Evolutionary conservation across 2,797 vertebrate species (phyloP).

Genomic region (Urocyon cinereoargenteus): DNA sequence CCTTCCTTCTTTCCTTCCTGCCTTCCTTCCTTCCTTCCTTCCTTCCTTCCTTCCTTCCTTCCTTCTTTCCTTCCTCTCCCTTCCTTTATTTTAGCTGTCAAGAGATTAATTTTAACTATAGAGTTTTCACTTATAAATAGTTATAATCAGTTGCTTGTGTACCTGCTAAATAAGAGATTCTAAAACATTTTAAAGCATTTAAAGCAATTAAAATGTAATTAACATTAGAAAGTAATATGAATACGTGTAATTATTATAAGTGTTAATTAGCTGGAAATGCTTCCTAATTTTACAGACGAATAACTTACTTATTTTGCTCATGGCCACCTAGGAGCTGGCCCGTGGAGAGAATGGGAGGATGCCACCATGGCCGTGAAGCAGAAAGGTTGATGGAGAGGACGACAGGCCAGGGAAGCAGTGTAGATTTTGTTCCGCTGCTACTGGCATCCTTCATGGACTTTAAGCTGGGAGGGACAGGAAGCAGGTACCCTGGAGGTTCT

Average conservation of each 20-base stretch:
- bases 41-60: too few species aligned
- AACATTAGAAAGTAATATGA: slow-evolving; percentile 1
- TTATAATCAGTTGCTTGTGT: background rate
- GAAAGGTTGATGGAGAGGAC: background rate
- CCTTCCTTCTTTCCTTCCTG: too few species aligned
- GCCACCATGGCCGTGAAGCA: background rate
- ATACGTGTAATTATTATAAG: background rate
- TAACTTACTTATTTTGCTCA: background rate
- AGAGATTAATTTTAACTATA: slow-evolving; percentile 5
- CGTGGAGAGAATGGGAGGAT: background rate
- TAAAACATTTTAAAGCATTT: slow-evolving; percentile 54
- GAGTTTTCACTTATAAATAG: slow-evolving; percentile 39
- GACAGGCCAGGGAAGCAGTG: fast-evolving
- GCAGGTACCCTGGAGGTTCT: background rate
- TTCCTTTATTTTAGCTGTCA: background rate
- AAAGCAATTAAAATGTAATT: background rate
- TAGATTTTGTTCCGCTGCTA: background rate
- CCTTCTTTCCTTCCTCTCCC: background rate
- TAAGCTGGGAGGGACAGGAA: background rate
- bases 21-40: too few species aligned
- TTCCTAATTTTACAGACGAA: background rate
- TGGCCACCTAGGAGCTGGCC: background rate
- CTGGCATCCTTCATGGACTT: too few species aligned
- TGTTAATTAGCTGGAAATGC: background rate
- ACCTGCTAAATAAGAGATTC: slow-evolving; percentile 52